Evolutionary conservation across 2,113 vertebrate genomes (phyloP).

Genomic region (cat (Felis catus)): F.catus_Fca126_mat1.0 CM031413.1:112409001-112409500

Average conservation of each 20-base stretch:
- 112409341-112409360: background rate
- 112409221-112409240: background rate
- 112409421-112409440: background rate
- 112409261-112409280: background rate
- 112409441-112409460: background rate
- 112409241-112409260: background rate
- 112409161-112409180: background rate
- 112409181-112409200: background rate
- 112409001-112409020: slow-evolving; percentile 5
- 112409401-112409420: background rate
- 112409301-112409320: background rate
- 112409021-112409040: background rate
- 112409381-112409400: background rate
- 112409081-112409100: background rate
- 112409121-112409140: background rate
- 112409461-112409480: background rate
- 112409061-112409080: background rate
- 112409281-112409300: background rate
- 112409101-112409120: background rate
- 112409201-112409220: background rate
- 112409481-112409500: background rate
- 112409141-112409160: background rate
- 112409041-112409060: background rate
- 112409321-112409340: background rate
- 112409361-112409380: background rate